Percentiles rank a stretch among this genome's conserved stretches.
Conservation (phyloP, 2,888 invertebrate genomes). For the Stictocephala bisonia region DNA sequence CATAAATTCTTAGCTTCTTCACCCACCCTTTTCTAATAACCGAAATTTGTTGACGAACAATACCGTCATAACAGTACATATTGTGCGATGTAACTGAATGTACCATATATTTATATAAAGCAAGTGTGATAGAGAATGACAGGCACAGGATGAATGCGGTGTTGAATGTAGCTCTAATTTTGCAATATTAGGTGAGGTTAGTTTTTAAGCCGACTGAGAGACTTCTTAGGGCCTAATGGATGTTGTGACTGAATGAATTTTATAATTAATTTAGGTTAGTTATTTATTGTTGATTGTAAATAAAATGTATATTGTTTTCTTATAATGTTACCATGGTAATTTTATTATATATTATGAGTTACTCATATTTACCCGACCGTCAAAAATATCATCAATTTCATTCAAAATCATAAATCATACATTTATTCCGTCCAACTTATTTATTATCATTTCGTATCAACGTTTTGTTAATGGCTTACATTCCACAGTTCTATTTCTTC, state of each 20-base stretch:
- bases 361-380: constrained; percentile 6
- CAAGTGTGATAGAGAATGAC: constrained; percentile 19
- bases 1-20: no score
- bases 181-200: background rate
- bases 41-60: no score
- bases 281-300: background rate
- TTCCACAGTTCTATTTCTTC: no score
- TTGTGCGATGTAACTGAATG: no score
- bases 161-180: background rate
- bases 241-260: background rate
- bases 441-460: no score
- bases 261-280: no score
- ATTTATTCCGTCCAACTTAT: constrained; percentile 29
- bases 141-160: background rate
- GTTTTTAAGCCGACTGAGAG: background rate
- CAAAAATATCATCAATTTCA: no score
- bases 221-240: background rate
- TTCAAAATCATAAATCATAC: constrained; percentile 11
- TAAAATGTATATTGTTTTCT: constrained; percentile 11
- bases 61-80: no score
- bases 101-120: constrained; percentile 4
- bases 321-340: constrained; percentile 28
- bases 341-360: constrained; percentile 5
- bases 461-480: no score
- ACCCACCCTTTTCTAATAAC: no score